These are phyloP conservation scores for Hermodice carunculata DNA, from an alignment of 2,888 invertebrate genomes.

Conservation along the genomic window DNA sequence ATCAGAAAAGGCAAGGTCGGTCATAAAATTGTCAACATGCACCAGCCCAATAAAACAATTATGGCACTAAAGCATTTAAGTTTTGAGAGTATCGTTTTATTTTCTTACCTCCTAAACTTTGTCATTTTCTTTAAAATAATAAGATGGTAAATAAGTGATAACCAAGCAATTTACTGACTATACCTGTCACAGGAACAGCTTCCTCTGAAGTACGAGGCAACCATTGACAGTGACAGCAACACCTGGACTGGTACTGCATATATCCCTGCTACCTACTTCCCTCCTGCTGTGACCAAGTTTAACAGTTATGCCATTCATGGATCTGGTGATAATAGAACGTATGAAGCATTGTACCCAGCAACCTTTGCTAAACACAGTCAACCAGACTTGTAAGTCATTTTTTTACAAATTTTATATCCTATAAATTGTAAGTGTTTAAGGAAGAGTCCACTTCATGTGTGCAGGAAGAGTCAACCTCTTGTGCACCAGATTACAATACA, in stretches of 20 bases:
- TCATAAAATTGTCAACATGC: too few species aligned
- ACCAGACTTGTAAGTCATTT: conserved; percentile 71
- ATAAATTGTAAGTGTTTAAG: background rate
- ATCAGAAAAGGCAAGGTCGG: too few species aligned
- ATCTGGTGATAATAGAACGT: conserved; percentile 65
- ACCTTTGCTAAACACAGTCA: conserved; percentile 62
- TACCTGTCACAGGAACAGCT: conserved; percentile 67
- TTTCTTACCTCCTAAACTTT: background rate
- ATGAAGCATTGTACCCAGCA: conserved; percentile 71
- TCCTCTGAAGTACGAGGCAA: conserved; percentile 58
- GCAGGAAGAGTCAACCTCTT: too few species aligned
- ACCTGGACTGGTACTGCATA: conserved; percentile 69
- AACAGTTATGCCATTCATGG: conserved; percentile 74
- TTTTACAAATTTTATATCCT: background rate
- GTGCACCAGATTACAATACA: too few species aligned
- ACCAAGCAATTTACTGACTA: too few species aligned
- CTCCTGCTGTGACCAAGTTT: conserved; percentile 70
- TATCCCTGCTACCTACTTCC: conserved; percentile 72
- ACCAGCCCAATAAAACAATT: too few species aligned
- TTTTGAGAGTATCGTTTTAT: too few species aligned
- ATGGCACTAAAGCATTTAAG: too few species aligned
- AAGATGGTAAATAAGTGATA: too few species aligned
- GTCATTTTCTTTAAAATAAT: background rate
- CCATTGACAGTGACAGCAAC: conserved; percentile 49
- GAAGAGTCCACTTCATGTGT: background rate